Base-by-base conservation (phyloP, 2,888 invertebrate genomes). In the Emesis russula region DNA sequence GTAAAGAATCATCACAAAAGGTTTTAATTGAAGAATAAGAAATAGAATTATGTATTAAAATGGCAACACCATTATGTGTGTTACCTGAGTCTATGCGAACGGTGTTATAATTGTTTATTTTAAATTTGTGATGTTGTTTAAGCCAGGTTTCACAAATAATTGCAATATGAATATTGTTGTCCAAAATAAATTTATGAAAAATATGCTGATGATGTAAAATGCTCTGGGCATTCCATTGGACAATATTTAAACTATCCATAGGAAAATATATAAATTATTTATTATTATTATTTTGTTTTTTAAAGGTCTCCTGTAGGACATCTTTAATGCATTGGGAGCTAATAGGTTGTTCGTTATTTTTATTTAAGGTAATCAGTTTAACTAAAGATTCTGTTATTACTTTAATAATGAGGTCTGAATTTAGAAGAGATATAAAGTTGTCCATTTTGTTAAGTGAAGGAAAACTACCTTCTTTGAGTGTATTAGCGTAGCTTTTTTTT, bases 321-420 rank as follows among this genome's bases (percentile, higher is more conserved):
- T 74, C 80, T 80, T 80, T 80, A 15, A 84, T 75, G 25, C 63
- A 63, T 84, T 79, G 33, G 79, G 75, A 36, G 75, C 63, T 74
- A 25, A 80, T 48, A 79, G 63, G 18, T 84, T 63, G 41, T 44
- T 80, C 68, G 33, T 80, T 84, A 18, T 36, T 74, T 66, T 76
- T 83, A 70, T 83, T 83, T 41, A 77, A 9, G 13, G 63, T 80
- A 9, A 85, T 75, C 31, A 75, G 9, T 81, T 75, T 81, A 6
- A 85, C 71, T 38, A 85, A 44, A 31, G 81, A 81, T 44, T 79
- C 36, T 44, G 58, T 5, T 44, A 84, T 15, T 13, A 58, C 18
- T 25, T 75, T 82, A 31, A 82, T 36, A 15, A 53, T 53, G 25
- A 18, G n/a, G 13, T 82, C 82, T 7, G 82, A 82, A 15, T 82